phyloP scores from a whole-genome alignment of 2,113 vertebrate genomes.

The Mandrillus leucophaeus region DNA sequence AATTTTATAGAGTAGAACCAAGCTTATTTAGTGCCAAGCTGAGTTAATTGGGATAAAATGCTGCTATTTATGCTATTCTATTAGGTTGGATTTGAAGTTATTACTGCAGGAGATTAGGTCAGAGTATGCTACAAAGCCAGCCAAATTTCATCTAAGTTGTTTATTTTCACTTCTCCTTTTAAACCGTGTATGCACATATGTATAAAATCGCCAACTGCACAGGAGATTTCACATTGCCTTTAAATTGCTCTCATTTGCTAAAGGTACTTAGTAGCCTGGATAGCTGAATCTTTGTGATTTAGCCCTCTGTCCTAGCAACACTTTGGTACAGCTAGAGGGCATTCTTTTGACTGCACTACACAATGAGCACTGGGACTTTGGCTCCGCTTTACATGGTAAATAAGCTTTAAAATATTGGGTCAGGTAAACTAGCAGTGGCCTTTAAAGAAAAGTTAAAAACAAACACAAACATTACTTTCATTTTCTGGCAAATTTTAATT shows the following conservation, averaged over 20 bases:
- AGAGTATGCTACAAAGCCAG: background rate
- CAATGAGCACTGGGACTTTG: background rate
- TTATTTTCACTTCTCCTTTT: constrained; percentile 49
- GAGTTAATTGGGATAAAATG: constrained; percentile 54
- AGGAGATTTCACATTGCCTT: constrained; percentile 15
- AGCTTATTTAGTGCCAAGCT: background rate
- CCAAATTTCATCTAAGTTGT: constrained; percentile 45
- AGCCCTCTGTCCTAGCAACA: background rate
- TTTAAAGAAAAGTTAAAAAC: background rate
- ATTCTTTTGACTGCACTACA: background rate
- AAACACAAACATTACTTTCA: background rate
- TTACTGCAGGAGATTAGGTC: constrained; percentile 26
- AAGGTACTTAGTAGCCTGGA: background rate
- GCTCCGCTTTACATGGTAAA: constrained; percentile 3
- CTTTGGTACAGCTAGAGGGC: background rate
- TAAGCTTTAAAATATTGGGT: background rate
- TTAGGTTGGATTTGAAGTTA: constrained; percentile 52
- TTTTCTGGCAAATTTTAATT: constrained; percentile 26
- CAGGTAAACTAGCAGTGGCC: background rate
- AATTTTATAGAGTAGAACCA: constrained; percentile 30
- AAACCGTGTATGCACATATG: background rate
- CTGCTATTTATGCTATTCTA: background rate
- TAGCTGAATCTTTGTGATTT: background rate
- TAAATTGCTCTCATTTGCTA: constrained; percentile 27
- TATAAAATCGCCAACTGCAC: background rate